phyloP scores from a whole-genome alignment of 2,888 invertebrate genomes.

The Pterostichus madidus region DNA sequence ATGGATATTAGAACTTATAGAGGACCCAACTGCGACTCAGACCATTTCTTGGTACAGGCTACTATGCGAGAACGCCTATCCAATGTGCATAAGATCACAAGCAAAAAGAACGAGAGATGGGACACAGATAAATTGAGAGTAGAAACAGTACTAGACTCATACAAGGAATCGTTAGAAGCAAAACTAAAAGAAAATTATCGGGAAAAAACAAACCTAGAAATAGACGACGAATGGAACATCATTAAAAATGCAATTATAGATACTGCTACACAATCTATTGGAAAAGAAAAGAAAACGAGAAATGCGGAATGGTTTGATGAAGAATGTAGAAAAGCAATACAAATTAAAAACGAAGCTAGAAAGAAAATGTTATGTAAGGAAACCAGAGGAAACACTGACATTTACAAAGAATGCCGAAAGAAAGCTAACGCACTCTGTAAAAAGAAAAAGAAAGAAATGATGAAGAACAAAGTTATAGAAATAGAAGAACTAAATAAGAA shows the following conservation, averaged over 20 bases:
- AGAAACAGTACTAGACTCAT: background rate
- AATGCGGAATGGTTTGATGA: background rate
- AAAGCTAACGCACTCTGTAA: background rate
- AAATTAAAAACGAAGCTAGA: background rate
- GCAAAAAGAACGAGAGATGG: conserved; percentile 9
- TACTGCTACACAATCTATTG: background rate
- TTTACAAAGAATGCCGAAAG: conserved; percentile 6
- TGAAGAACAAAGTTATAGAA: conserved; percentile 7
- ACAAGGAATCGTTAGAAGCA: background rate
- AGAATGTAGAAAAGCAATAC: too few relatives aligned
- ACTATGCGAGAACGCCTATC: background rate
- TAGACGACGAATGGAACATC: too few relatives aligned
- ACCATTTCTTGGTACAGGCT: background rate
- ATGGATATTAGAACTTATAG: background rate
- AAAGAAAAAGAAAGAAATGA: conserved; percentile 16
- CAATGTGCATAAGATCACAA: background rate
- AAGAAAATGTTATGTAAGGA: conserved; percentile 3
- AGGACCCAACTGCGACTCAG: conserved; percentile 1
- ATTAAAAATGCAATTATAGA: too few relatives aligned
- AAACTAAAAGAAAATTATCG: too few relatives aligned
- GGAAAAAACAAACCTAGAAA: too few relatives aligned
- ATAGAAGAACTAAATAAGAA: conserved; percentile 11
- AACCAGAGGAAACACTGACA: conserved; percentile 14
- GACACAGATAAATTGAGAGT: conserved; percentile 1
- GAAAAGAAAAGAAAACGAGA: background rate